These are phyloP conservation scores for Andrena trimmerana DNA, from an alignment of 2,888 invertebrate species.

Conservation along the genomic window DNA sequence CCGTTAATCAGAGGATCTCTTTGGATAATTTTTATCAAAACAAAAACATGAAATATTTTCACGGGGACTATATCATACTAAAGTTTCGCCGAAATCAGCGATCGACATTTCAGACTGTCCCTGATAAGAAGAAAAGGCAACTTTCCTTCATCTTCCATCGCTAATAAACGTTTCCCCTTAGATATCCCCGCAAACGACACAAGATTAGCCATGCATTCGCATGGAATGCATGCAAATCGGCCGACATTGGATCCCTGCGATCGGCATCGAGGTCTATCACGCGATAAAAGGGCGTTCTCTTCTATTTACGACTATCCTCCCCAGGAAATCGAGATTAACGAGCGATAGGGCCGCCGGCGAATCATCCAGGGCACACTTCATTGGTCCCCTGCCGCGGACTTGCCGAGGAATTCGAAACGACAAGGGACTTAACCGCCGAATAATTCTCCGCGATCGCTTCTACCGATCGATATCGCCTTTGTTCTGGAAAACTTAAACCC, in stretches of 20 bases:
- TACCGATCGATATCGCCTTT: not conserved
- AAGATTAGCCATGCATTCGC: conserved; percentile 14
- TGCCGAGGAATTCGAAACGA: conserved; percentile 8
- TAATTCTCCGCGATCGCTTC: not conserved
- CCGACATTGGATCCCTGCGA: conserved; percentile 15
- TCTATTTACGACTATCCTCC: conserved; percentile 37
- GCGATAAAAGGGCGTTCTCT: conserved; percentile 45
- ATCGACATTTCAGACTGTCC: too few species aligned
- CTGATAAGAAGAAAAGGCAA: not conserved
- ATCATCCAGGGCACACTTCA: not conserved
- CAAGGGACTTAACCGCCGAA: not conserved
- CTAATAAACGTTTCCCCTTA: not conserved
- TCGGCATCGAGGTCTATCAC: conserved; percentile 25
- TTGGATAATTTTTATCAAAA: too few species aligned
- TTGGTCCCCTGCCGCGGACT: not conserved
- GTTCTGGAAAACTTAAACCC: not conserved
- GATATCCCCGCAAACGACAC: not conserved
- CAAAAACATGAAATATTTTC: too few species aligned
- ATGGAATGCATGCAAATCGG: conserved; percentile 32
- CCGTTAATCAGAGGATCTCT: too few species aligned
- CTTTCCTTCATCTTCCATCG: not conserved
- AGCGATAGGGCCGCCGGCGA: conserved; percentile 17
- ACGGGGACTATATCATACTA: too few species aligned
- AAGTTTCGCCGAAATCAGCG: too few species aligned
- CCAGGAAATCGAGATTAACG: conserved; percentile 44